Conservation (phyloP, 2,797 vertebrate species). For the Macropodus opercularis region DNA sequence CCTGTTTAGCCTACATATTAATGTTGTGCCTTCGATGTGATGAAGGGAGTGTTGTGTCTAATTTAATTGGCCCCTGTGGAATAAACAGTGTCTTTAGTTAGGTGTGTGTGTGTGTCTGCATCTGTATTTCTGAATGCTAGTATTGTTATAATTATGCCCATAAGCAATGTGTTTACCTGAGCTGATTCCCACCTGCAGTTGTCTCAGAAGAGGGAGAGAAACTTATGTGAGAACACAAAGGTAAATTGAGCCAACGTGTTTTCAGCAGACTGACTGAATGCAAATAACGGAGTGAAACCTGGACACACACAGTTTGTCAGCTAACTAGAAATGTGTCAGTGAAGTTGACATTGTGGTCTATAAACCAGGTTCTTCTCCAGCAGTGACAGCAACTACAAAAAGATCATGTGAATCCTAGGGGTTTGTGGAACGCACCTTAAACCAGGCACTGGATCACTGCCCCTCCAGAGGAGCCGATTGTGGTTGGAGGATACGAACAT, state of each 20-base stretch:
- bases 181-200: conserved; percentile 3
- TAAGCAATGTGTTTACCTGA: conserved; percentile 2
- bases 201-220: background rate
- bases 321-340: background rate
- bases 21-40: no score
- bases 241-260: conserved; percentile 3
- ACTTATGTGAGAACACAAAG: conserved; percentile 4
- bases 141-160: background rate
- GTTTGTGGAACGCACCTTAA: conserved; percentile 15
- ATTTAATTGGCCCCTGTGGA: background rate
- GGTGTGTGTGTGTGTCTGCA: background rate
- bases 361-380: background rate
- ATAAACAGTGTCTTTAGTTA: conserved; percentile 3
- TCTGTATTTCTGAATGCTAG: background rate
- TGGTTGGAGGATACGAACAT: conserved; percentile 38
- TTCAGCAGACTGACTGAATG: background rate
- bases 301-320: background rate
- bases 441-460: conserved; percentile 18
- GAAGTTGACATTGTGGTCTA: background rate
- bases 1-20: no score
- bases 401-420: conserved; percentile 12
- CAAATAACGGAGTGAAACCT: background rate
- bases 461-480: conserved; percentile 13
- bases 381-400: background rate
- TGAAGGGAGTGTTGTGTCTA: background rate